Evolutionary conservation across 2,888 invertebrate species (phyloP), one percentile per base, ranked within the genome.

Genomic region (Cartodere bifasciata): DNA sequence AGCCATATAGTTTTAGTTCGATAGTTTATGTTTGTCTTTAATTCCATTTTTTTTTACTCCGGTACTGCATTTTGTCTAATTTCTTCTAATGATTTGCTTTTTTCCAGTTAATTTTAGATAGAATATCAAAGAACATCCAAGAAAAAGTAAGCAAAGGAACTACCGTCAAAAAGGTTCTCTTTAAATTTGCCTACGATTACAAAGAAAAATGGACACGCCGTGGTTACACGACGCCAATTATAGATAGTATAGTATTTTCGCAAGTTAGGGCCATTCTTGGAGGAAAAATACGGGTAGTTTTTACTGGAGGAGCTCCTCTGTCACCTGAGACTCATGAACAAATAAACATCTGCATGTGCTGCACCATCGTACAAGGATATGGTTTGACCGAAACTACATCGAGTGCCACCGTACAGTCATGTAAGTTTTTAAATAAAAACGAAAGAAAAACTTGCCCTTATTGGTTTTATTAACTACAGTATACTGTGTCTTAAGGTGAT

Each of bases 321-420:
- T 84, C 91, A 4, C 81, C 90, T 1, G 94, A 95, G 56, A 95
- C 95, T 7, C 95, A 97, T 59, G 75, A 84, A 54, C 92, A 94
- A 65, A 83, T 90, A 48, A 80, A 84, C 58, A 74, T 85, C 37
- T 92, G 92, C 55, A 70, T 97, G 40, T 92, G 94, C 59, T 79
- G 85, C 38, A 80, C 80, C 38, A 77, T 98, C 23, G 75, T 85
- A 35, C 88, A 90, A 54, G 97, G 95, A 29, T 97, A 97, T 63
- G 97, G 97, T 2, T 73, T 97, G 38, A 98, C 97, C 0, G 97
- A 98, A 70, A 92, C 95, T 10, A 85, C 87, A 43, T 92, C 94
- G 1, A 87, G 87, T 50, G 94, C 92, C 29, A 77, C 82, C 36
- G 83, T 84, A 31, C 82, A 82, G 80, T 79, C 82, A 58, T 60